Evolutionary conservation across 2,113 vertebrate species (phyloP), one percentile per base, ranked within the genome.

Genomic region (Stomatorhinus ivindoensis): DNA sequence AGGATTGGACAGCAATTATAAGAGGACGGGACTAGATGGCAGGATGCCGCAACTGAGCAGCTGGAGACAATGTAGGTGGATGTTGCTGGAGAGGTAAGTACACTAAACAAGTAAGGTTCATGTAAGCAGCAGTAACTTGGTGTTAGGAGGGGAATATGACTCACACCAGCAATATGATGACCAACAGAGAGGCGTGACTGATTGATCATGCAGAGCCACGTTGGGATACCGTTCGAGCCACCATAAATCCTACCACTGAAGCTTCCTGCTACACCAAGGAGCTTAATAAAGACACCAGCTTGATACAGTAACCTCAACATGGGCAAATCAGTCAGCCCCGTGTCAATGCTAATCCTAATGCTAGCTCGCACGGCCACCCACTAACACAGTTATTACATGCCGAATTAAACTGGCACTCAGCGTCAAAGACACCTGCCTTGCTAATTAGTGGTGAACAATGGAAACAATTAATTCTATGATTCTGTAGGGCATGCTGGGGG

Each of bases 301-400:
- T n/a, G 44, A 27, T 50, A 85, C 24, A 27, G 83, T 8, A 27
- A 15, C 24, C 83, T 86, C 44, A 48, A 46, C 44, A 48, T n/a
- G 24, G 47, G 44, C 19, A 15, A 27, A 50, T 50, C 21, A 86
- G 44, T 86, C 83, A 86, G n/a, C 8, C 24, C 83, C 1, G 47
- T 27, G 19, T 27, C 2, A 6, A n/a, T 48, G 83, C 83, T 47
- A 27, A 47, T 47, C 46, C 83, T 86, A 15, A 86, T 27, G 44
- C 47, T 46, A 50, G 47, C 83, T 15, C 10, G n/a, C 4, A 48
- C 5, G 83, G 83, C 83, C 83, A 27, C 31, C 73, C 73, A 31
- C 61, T 69, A 69, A 31, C 13, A 80, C 24, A 86, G 83, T 86
- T 50, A 86, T 86, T 50, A 86, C 83, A 86, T 31, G 83, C 83